Percentiles rank a stretch among this genome's conserved stretches.
Evolutionary conservation across 2,113 vertebrate genomes (phyloP).

Genomic region (Orycteropus afer): DNA sequence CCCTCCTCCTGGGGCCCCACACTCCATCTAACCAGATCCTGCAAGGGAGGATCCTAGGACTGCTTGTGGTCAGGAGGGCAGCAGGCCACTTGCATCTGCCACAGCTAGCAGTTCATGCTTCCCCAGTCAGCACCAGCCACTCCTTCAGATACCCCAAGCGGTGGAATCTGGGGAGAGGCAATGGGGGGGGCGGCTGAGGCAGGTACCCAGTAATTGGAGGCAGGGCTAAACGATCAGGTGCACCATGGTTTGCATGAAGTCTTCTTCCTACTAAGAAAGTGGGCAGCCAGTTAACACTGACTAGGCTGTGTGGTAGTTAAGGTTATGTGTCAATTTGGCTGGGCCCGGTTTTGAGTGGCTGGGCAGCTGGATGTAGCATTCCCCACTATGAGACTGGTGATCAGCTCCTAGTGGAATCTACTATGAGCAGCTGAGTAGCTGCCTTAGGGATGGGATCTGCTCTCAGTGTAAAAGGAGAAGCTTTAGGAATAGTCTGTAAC

Average conservation of each 20-base stretch:
- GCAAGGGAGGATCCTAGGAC: not conserved
- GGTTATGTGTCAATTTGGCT: too few relatives aligned
- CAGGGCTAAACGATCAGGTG: not conserved
- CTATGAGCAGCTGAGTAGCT: too few relatives aligned
- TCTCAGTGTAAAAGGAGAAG: too few relatives aligned
- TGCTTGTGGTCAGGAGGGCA: not conserved
- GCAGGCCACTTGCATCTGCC: not conserved
- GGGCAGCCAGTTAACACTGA: not conserved
- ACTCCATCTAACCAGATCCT: not conserved
- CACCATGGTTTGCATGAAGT: constrained; percentile 4
- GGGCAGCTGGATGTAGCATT: too few relatives aligned
- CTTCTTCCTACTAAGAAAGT: not conserved
- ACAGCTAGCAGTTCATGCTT: too few relatives aligned
- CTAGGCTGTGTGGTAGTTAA: too few relatives aligned
- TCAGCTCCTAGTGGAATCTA: too few relatives aligned
- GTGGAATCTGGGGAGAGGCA: not conserved
- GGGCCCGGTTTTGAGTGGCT: too few relatives aligned
- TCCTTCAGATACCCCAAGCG: not conserved
- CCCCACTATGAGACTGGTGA: too few relatives aligned
- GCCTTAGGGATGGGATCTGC: too few relatives aligned
- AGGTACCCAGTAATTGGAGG: not conserved
- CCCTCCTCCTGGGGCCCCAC: not conserved
- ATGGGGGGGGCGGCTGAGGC: not conserved
- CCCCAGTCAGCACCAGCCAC: not conserved
- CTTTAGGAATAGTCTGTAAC: too few relatives aligned